Percentiles rank a stretch among this genome's conserved stretches.
phyloP scores from a whole-genome alignment of 2,888 invertebrate genomes.

The Phortica okadai region DNA sequence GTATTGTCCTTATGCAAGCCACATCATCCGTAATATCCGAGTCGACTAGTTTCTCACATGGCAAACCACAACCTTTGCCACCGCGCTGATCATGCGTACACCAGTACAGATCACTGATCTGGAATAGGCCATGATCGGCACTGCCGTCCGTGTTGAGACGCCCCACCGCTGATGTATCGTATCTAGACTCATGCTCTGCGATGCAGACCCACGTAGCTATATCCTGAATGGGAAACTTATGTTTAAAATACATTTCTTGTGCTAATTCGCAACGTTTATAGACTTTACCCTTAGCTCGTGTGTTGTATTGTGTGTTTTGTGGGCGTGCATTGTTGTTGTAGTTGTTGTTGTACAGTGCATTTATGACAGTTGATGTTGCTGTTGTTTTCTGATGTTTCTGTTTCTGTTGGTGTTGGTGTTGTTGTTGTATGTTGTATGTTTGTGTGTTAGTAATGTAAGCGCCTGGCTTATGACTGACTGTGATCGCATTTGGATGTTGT shows the following conservation, averaged over 20 bases:
- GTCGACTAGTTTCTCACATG: conserved; percentile 81
- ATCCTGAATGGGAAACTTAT: conserved; percentile 79
- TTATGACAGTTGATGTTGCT: conserved; percentile 17
- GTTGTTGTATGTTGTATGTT: conserved; percentile 38
- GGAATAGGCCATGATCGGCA: conserved; percentile 85
- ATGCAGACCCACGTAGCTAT: conserved; percentile 85
- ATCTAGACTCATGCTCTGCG: conserved; percentile 83
- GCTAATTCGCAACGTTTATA: conserved; percentile 85
- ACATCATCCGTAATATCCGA: conserved; percentile 84
- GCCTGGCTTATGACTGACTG: conserved; percentile 13
- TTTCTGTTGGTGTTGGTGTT: conserved; percentile 46
- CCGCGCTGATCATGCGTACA: conserved; percentile 78
- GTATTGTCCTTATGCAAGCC: conserved; percentile 80
- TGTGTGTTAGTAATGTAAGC: conserved; percentile 1
- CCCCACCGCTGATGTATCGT: conserved; percentile 82
- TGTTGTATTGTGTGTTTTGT: not conserved
- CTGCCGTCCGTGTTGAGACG: conserved; percentile 76
- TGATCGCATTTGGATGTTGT: conserved; percentile 53
- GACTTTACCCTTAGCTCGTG: conserved; percentile 75
- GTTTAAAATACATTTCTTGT: conserved; percentile 79
- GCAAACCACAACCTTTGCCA: conserved; percentile 80
- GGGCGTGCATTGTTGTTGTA: not conserved
- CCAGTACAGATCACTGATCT: conserved; percentile 86
- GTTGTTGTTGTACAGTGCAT: not conserved
- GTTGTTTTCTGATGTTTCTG: conserved; percentile 45